A percentile compares a stretch with the other conserved stretches of the same genome.
These are phyloP conservation scores for Anneissia japonica DNA, from an alignment of 35 echinoderm and acorn worm species.

Conservation along the genomic window DNA sequence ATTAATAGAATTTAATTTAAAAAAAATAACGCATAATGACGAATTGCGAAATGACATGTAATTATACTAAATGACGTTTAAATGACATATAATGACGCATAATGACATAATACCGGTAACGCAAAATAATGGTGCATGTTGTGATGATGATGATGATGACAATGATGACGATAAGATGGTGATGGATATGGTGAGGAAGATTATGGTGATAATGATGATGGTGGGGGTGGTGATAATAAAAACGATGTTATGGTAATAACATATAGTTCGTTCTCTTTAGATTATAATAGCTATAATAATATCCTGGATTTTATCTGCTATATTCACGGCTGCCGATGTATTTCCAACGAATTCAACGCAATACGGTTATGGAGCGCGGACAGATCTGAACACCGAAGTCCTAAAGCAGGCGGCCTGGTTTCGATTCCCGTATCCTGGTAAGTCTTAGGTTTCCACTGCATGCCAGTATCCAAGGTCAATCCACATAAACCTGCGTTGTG, in stretches of 20 bases:
- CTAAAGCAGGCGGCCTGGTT: conserved; percentile 53
- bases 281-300: conserved; percentile 62
- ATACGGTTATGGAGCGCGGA: conserved; percentile 48
- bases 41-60: not conserved
- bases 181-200: too few species aligned
- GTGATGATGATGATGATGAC: not conserved
- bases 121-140: not conserved
- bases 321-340: conserved; percentile 44
- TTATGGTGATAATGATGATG: too few species aligned
- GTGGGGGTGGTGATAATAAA: too few species aligned
- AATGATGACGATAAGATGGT: too few species aligned
- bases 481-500: not conserved
- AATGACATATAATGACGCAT: not conserved
- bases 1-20: not conserved
- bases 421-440: conserved; percentile 66
- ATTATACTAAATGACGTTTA: too few species aligned
- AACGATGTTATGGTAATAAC: not conserved
- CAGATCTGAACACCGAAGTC: conserved; percentile 41
- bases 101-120: not conserved
- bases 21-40: not conserved
- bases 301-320: conserved; percentile 54
- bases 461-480: too few species aligned
- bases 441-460: not conserved
- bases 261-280: conserved; percentile 12
- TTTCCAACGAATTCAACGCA: conserved; percentile 11